Evolutionary conservation across 2,888 invertebrate species (phyloP), one percentile per base, ranked within the genome.

Genomic region (Microctonus brassicae): DNA sequence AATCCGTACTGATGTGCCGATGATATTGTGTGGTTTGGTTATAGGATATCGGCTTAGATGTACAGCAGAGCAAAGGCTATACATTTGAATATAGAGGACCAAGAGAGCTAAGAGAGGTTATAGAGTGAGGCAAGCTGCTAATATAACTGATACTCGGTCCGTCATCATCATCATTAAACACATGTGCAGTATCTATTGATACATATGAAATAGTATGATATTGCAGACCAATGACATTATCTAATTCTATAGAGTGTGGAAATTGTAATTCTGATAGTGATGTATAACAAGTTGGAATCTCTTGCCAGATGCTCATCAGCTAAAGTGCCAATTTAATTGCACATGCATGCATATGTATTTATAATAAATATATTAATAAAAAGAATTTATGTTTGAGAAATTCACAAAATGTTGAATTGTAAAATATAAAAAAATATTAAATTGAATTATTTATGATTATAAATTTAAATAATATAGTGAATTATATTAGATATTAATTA

Each of bases 181-280:
- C 17, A 26, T 47, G n/a, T n/a, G n/a, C n/a, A n/a, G n/a, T 22
- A 36, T 39, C 57, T n/a, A 47, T 17, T 20, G 47, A 42, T 47
- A 55, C 36, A 57, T 70, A 69, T 17, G 17, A n/a, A 47, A 17
- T 1, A 47, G 47, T 47, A 81, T 82, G 81, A 80, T 79, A 79
- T 83, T 82, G 81, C 79, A 83, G 79, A 78, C 81, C 81, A 77
- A 83, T 81, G 80, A 80, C 80, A 79, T 83, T 83, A 83, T 81
- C 77, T n/a, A n/a, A n/a, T 72, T 47, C 71, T 69, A 70, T 69
- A 75, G 74, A 78, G 77, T 72, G 74, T 76, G 73, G 80, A 80
- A 75, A 76, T 69, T 63, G 55, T 72, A 76, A 61, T 62, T 67
- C n/a, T n/a, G n/a, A n/a, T n/a, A n/a, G n/a, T n/a, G n/a, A n/a